Evolutionary conservation across 2,797 vertebrate species (phyloP), one percentile per base, ranked within the genome.

Genomic region (Mallotus villosus): DNA sequence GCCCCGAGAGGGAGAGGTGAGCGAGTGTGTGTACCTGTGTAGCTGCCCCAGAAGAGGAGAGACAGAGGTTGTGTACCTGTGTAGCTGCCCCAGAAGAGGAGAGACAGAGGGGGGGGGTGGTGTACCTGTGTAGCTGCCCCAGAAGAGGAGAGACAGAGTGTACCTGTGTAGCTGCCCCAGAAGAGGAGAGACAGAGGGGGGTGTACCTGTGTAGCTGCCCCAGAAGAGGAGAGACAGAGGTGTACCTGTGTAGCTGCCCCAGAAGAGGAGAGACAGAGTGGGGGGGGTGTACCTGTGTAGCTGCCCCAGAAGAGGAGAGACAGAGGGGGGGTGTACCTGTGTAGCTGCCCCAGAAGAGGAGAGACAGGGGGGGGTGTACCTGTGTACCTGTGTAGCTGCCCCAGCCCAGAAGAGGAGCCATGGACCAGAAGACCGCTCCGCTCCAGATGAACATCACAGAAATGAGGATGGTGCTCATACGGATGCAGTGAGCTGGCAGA

Each of bases 331-430:
- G n/a, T 12, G 1, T 37, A 37, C 34, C 34, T 37, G 34, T 37
- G 34, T 37, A 37, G 8, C 29, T 29, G 29, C 29, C 29, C 29
- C 4, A 7, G 14, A 27, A 19, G 5, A 29, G 6, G n/a, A 62
- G 19, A 25, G 16, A 62, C 0, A 27, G 5, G 32, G 22, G 16
- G 0, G 2, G 21, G 4, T n/a, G n/a, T n/a, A n/a, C n/a, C n/a
- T n/a, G 32, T 6, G 32, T 34, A 34, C 32, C 32, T 34, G 32
- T 34, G 32, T 34, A 34, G 84, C 95, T 97, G 78, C 95, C 96
- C 96, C 96, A 97, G 84, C 95, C 95, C 41, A 96, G 66, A 60
- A 97, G 57, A 0, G 96, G 95, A 65, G 95, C 94, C 22, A 84
- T 88, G 0, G 96, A 95, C 96, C 96, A 97, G 92, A 97, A 96